These are phyloP conservation scores for Morpho helenor DNA, from an alignment of 2,888 invertebrate genomes.

Conservation along the genomic window DNA sequence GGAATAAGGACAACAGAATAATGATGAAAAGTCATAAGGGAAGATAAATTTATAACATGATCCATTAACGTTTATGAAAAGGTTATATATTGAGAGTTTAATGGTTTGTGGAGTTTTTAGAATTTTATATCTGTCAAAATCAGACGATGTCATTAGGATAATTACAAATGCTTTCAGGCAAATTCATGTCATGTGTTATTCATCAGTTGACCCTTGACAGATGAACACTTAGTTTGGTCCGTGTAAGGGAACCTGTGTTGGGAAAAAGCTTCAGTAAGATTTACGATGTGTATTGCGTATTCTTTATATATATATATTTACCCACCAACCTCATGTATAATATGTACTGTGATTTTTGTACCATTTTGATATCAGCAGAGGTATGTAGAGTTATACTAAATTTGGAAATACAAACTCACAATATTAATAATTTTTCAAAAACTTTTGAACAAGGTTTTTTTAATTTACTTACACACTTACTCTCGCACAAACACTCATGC, in stretches of 20 bases:
- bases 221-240: not conserved
- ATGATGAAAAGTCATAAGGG: too few species aligned
- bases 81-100: too few species aligned
- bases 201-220: not conserved
- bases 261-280: not conserved
- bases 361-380: not conserved
- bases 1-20: too few species aligned
- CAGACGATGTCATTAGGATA: too few species aligned
- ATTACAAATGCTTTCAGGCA: not conserved
- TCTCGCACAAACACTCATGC: too few species aligned
- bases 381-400: not conserved
- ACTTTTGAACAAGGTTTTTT: too few species aligned
- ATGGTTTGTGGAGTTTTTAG: too few species aligned
- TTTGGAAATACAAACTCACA: not conserved
- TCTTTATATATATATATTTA: conserved; percentile 1
- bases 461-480: too few species aligned
- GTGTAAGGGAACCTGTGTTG: not conserved
- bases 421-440: not conserved
- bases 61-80: too few species aligned
- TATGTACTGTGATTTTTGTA: not conserved
- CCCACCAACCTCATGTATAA: not conserved
- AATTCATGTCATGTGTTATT: not conserved
- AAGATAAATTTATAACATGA: too few species aligned
- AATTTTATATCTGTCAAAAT: too few species aligned
- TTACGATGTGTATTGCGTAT: conserved; percentile 4